Evolutionary conservation across 2,797 vertebrate genomes (phyloP), one percentile per base, ranked within the genome.

Genomic region (Peromyscus melanophrys): DNA sequence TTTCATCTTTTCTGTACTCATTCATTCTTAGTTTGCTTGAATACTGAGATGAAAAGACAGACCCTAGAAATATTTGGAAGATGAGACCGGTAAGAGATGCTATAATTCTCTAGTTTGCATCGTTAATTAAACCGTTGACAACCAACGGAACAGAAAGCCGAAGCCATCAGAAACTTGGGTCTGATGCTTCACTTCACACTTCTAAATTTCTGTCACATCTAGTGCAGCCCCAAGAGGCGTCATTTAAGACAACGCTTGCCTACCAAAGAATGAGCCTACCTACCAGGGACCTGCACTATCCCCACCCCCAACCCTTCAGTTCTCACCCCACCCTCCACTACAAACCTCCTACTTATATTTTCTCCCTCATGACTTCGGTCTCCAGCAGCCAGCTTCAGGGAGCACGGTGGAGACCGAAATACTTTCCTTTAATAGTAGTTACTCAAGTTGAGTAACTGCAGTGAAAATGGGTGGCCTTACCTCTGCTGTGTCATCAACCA

Each of bases 11-110:
- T 80, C 71, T 77, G 10, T 65, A 49, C 57, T 4, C 27, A 86
- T 31, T 86, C 80, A 75, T 94, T 95, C 75, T 46, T 37, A 93
- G 23, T 87, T 86, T 80, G 14, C 63, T 81, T 93, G 57, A 73
- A 90, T 92, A 96, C 55, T 55, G 37, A 93, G 13, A 92, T 92
- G 8, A 84, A 93, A 90, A 93, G 82, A 43, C 75, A 88, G 57
- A 75, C 27, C 82, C 27, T 76, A 57, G 46, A 89, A 89, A 85
- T 94, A 27, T 90, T 94, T 90, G 43, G 19, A 71, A 93, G 9
- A n/a, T 71, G 34, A 96, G 84, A 49, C 8, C 29, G 71, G 29
- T 27, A 37, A 78, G 52, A 21, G 89, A 43, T 80, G 78, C 57
- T 73, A 96, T 57, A 84, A 17, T 76, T 40, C 12, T 69, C 92